Evolutionary conservation across 2,888 invertebrate species (phyloP).

Genomic region (Serripes groenlandicus): DNA sequence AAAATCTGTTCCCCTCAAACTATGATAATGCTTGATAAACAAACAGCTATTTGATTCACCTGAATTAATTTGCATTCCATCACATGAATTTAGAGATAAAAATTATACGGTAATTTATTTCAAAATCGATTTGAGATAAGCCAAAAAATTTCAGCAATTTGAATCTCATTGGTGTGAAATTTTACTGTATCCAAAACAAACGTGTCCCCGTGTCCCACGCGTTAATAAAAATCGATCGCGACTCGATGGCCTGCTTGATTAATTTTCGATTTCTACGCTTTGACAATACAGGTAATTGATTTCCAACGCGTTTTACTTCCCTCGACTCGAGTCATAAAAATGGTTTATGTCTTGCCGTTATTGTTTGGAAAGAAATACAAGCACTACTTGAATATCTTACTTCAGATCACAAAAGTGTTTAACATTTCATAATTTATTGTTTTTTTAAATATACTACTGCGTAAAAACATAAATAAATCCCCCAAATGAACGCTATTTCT

Average conservation of each 20-base stretch:
- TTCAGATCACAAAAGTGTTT: not conserved
- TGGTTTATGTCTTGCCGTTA: too few relatives aligned
- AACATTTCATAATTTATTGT: not conserved
- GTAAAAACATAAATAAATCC: not conserved
- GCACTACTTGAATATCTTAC: too few relatives aligned
- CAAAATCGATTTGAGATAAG: not conserved
- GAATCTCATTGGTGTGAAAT: not conserved
- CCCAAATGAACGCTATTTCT: not conserved
- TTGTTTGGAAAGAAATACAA: too few relatives aligned
- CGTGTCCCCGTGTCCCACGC: not conserved
- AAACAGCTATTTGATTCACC: too few relatives aligned
- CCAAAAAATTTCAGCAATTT: not conserved
- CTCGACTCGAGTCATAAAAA: too few relatives aligned
- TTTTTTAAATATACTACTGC: not conserved
- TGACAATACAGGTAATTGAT: conserved; percentile 4
- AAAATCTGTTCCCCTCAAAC: too few relatives aligned
- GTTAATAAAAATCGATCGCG: conserved; percentile 6
- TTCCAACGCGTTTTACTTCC: conserved; percentile 1
- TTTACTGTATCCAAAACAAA: not conserved
- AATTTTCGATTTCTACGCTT: conserved; percentile 13
- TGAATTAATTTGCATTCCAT: too few relatives aligned
- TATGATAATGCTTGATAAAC: not conserved
- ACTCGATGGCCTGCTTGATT: conserved; percentile 13
- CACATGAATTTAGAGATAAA: not conserved
- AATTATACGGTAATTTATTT: not conserved